Percentiles rank a stretch among this genome's conserved stretches.
Conservation (phyloP, 2,888 invertebrate species). For the Eutolmus rufibarbis region DNA sequence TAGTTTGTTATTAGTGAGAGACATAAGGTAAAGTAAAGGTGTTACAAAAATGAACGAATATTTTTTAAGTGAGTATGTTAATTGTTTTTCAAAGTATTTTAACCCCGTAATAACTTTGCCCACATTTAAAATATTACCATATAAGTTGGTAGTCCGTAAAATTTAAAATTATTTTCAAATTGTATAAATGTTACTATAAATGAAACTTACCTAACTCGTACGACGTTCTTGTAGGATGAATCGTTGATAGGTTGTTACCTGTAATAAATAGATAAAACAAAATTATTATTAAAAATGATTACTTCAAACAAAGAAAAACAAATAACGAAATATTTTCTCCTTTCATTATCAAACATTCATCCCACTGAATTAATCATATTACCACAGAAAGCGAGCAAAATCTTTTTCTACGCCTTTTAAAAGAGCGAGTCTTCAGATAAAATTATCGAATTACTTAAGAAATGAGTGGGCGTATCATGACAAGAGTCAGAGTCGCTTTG, state of each 20-base stretch:
- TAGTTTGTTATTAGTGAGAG: no score
- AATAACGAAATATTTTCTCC: not conserved
- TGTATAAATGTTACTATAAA: not conserved
- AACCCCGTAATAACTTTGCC: no score
- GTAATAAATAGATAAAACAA: not conserved
- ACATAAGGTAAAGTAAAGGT: no score
- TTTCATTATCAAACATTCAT: not conserved
- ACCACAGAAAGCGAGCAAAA: not conserved
- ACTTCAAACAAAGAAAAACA: not conserved
- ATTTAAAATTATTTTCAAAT: no score
- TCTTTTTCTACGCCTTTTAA: slow-evolving; percentile 15
- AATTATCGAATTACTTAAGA: slow-evolving; percentile 34
- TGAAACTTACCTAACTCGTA: slow-evolving; percentile 19
- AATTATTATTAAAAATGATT: not conserved
- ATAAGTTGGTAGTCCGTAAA: no score
- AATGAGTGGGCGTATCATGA: slow-evolving; percentile 27
- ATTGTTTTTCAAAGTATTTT: no score
- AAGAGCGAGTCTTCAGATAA: slow-evolving; percentile 28
- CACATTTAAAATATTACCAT: no score
- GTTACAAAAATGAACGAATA: no score
- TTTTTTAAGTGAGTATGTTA: no score
- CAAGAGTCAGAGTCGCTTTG: not conserved
- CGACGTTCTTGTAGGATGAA: slow-evolving; percentile 22
- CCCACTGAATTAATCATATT: not conserved
- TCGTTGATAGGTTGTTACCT: slow-evolving; percentile 24